Conservation (phyloP, 2,797 vertebrate species). For the Myotis planiceps region DNA sequence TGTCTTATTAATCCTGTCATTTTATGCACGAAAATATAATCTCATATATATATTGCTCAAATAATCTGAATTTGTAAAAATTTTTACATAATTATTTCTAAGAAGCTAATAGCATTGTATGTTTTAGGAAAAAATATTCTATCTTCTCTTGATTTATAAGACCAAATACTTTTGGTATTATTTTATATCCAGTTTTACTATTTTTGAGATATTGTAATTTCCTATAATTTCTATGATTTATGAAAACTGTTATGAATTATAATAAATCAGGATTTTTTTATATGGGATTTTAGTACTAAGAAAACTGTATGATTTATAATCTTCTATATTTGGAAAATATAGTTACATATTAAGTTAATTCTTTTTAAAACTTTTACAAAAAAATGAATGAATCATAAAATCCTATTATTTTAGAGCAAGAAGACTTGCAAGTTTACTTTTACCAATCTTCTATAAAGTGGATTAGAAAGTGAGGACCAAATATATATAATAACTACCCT, state of each 20-base stretch:
- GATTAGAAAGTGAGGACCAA: neutral
- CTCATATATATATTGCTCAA: neutral
- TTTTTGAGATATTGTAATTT: constrained; percentile 38
- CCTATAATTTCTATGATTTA: neutral
- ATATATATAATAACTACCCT: neutral
- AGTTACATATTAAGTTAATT: neutral
- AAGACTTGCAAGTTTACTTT: neutral
- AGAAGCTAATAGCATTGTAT: neutral
- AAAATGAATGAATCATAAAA: constrained; percentile 6
- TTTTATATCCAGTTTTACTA: constrained; percentile 17
- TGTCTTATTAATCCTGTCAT: neutral
- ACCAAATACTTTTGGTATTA: neutral
- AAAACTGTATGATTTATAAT: neutral
- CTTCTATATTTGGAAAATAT: constrained; percentile 45
- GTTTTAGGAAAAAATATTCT: neutral
- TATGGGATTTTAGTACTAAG: constrained; percentile 2
- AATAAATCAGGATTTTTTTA: constrained; percentile 25
- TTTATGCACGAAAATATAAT: constrained; percentile 22
- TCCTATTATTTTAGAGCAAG: constrained; percentile 3
- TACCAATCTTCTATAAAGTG: neutral
- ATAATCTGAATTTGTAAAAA: neutral
- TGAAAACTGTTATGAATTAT: neutral
- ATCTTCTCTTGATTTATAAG: constrained; percentile 3
- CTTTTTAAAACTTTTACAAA: neutral
- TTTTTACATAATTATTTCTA: constrained; percentile 8